These are phyloP conservation scores for Odontomyia ornata DNA, from an alignment of 2,888 invertebrate species.

Conservation along the genomic window DNA sequence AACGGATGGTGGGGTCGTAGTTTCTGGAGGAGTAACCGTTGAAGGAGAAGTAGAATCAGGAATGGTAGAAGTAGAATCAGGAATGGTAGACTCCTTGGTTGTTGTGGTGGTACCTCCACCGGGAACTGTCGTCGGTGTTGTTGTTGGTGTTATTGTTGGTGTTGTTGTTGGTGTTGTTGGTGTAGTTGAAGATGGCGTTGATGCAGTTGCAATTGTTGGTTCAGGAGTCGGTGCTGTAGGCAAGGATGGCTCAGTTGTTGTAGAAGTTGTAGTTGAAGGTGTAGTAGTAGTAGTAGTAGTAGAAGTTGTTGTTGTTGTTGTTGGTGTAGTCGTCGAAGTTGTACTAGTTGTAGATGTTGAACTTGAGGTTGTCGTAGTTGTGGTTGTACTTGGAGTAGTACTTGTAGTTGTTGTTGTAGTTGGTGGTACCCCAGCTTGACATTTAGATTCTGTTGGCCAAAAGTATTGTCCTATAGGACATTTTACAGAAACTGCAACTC, in stretches of 20 bases:
- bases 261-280: background rate
- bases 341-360: background rate
- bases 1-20: background rate
- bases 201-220: slow-evolving; percentile 48
- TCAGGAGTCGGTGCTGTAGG: background rate
- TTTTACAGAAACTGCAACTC: background rate
- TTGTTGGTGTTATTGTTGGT: background rate
- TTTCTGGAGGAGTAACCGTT: background rate
- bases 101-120: no score
- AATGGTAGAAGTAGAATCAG: no score
- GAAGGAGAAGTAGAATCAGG: background rate
- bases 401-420: background rate
- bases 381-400: background rate
- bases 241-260: background rate
- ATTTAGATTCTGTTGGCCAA: background rate
- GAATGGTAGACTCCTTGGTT: no score
- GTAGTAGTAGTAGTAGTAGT: background rate
- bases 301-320: background rate
- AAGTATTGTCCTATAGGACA: background rate
- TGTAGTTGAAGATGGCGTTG: slow-evolving; percentile 57
- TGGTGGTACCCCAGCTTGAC: background rate
- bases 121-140: background rate
- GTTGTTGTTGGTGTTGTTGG: slow-evolving; percentile 53
- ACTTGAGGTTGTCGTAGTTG: background rate
- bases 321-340: background rate